A percentile compares a stretch with the other conserved stretches of the same genome.
phyloP scores from a whole-genome alignment of 2,113 vertebrate genomes.

The Fulica atra region DNA sequence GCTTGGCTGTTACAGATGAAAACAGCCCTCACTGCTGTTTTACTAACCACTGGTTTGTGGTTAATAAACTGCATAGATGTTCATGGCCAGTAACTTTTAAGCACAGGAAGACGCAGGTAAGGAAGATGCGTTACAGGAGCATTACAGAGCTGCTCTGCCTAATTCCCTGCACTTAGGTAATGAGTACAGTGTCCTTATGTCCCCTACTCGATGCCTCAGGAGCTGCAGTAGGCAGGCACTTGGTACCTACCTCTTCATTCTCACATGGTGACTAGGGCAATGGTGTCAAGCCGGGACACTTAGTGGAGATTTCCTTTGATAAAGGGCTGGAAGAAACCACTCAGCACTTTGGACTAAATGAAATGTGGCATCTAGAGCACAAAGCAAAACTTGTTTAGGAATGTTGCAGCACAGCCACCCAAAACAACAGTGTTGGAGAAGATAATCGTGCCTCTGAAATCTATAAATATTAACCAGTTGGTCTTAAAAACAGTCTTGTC shows the following conservation, averaged over 20 bases:
- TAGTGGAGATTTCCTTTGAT: neutral
- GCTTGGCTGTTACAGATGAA: neutral
- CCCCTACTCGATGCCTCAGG: neutral
- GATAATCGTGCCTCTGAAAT: neutral
- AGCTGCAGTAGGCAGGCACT: neutral
- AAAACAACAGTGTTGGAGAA: neutral
- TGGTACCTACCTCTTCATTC: neutral
- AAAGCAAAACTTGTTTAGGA: neutral
- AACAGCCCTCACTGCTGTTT: neutral
- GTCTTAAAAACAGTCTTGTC: neutral
- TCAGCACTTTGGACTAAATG: neutral
- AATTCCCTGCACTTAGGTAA: neutral
- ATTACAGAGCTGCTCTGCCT: neutral
- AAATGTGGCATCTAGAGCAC: neutral
- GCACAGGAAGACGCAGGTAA: neutral
- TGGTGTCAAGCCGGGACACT: neutral
- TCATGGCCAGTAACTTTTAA: neutral
- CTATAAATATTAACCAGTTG: neutral
- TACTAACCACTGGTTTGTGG: neutral
- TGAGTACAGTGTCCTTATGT: neutral
- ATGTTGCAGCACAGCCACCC: neutral
- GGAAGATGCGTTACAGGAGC: neutral
- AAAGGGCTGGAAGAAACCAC: neutral
- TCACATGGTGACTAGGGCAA: neutral
- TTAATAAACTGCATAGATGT: neutral